Base-by-base conservation (phyloP, 2,888 invertebrate species). In the Caenorhabditis doughertyi region DNA sequence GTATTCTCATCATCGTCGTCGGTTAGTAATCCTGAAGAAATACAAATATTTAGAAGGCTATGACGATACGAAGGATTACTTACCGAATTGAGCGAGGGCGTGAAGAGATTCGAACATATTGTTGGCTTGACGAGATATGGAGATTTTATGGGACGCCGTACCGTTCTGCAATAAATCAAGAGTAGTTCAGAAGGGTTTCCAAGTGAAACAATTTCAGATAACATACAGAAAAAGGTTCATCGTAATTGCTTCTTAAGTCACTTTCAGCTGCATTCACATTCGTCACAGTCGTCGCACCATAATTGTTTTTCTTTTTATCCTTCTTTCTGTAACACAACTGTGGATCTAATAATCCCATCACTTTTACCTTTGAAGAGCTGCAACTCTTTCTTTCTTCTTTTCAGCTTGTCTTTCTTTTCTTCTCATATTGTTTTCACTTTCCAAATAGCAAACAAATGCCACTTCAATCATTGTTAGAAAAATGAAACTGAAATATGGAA, bases 401-500 rank as follows among this genome's bases (percentile, higher is more conserved):
- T 72, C 81, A 3, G 81, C 81, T 55, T 81, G 81, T 49, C 81
- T 72, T 62, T 74, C 72, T 60, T 86, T 88, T 55, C 76, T 67
- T 60, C 77, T 79, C 74, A 83, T 62, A 49, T 82, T 85, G 53
- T 81, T 86, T 58, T 83, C 84, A 71, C 84, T 82, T 1, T 89
- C 89, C 56, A 89, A 70, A 68, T 89, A 89, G 56, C 90, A 90
- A 58, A 90, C 88, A 18, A 90, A 82, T 13, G 90, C 90, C 13
- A 90, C 89, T 80, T 90, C 90, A 9, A 90, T 81, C 89, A 90
- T 89, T n/a, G 90, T 88, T 9, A 89, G 62, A 68, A 88, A 90
- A 23, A 90, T 89, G 77, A 89, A 90, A 25, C 88, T 88, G 65
- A 51, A 85, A 79, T n/a, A n/a, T n/a, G n/a, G n/a, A 35, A 25